phyloP scores from a whole-genome alignment of 1,140 invertebrate species.

The Linepithema humile region DNA sequence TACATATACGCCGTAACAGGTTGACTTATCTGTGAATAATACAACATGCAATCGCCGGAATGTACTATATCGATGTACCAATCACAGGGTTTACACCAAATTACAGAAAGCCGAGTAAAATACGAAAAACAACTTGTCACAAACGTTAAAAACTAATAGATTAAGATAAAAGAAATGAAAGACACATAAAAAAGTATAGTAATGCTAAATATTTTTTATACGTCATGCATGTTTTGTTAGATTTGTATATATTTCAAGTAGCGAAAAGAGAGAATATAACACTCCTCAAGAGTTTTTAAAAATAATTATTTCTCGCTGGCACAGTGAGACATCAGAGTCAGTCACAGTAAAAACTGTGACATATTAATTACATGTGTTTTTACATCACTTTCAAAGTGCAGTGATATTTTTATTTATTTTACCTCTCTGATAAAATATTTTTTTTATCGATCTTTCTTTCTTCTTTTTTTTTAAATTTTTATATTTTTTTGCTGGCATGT shows the following conservation, averaged over 20 bases:
- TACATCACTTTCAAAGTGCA: background rate
- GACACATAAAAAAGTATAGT: background rate
- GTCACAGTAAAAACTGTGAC: slow-evolving; percentile 11
- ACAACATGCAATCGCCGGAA: background rate
- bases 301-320: background rate
- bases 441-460: background rate
- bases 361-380: background rate
- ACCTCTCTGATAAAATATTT: background rate
- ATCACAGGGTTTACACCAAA: background rate
- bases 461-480: background rate
- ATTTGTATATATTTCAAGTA: too few species aligned
- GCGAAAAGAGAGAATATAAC: background rate
- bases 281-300: background rate
- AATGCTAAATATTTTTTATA: slow-evolving; percentile 16
- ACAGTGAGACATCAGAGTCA: background rate
- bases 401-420: background rate
- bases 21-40: slow-evolving; percentile 34
- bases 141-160: background rate
- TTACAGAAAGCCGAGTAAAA: background rate
- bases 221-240: too few species aligned
- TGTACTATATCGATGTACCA: background rate
- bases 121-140: background rate
- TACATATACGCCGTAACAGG: slow-evolving; percentile 27
- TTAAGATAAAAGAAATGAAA: background rate
- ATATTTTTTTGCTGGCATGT: background rate